Evolutionary conservation across 2,888 invertebrate genomes (phyloP), one percentile per base, ranked within the genome.

Genomic region (Yponomeuta evonymella): DNA sequence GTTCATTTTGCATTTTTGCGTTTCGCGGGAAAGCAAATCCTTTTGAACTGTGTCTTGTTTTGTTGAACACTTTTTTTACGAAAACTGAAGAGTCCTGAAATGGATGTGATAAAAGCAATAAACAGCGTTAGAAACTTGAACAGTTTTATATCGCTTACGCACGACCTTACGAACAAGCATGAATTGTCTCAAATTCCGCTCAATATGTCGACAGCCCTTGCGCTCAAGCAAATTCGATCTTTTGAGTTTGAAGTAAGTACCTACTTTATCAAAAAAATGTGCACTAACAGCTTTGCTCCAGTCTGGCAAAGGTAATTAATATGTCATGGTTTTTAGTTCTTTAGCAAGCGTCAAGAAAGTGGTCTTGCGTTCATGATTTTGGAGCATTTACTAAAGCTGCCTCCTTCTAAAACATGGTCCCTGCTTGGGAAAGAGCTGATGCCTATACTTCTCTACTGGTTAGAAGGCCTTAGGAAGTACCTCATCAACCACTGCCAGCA

Each of bases 231-330:
- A 76, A 78, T 86, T 72, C 79, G 80, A 67, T 81, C 80, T 29
- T 73, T 84, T 48, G 90, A 90, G 83, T 79, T 89, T 51, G 86
- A 89, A 79, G 90, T 89, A 76, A 76, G 78, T 74, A 67, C 70
- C 5, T 33, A 33, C 2, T 33, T 33, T 4, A 4, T 33, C 5
- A 33, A 8, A 43, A 43, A 43, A 43, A 43, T 43, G 43, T 43
- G 43, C 43, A 43, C 43, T 6, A 43, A 43, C 2, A 33, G 33
- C 8, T 43, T 43, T 43, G 36, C 36, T 43, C 9, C 43, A 8
- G 5, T 8, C 9, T 1, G 43, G 43, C 2, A 36, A 43, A 43
- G 6, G 43, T 43, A 43, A 29, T 65, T 58, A 29, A 48, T 70
- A 58, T 10, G 1, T n/a, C 5, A 48, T 58, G 70, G 48, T 71